phyloP scores from a whole-genome alignment of 2,888 invertebrate species.

The Exephanes ischioxanthus region DNA sequence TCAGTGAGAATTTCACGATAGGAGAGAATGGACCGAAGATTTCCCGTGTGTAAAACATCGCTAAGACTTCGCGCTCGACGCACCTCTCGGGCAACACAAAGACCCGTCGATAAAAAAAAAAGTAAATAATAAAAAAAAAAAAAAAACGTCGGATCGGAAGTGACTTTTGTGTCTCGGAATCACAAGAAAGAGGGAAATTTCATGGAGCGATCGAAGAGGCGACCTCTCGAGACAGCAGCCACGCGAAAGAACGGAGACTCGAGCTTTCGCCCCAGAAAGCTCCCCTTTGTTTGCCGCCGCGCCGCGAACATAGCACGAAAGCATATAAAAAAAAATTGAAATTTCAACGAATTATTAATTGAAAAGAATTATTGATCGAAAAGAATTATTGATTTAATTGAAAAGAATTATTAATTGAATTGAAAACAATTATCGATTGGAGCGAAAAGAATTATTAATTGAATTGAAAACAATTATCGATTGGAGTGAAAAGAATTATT shows the following conservation, averaged over 20 bases:
- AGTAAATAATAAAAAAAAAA: background rate
- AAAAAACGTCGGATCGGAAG: background rate
- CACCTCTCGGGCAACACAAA: background rate
- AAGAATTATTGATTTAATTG: no score
- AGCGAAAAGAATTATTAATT: no score
- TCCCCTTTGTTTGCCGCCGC: background rate
- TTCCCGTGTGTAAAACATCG: slow-evolving; percentile 3
- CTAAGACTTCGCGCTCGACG: background rate
- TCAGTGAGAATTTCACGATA: background rate
- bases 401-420: no score
- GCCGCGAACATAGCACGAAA: no score
- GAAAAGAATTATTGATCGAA: no score
- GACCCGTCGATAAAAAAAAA: background rate
- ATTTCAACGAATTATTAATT: no score
- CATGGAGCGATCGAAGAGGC: slow-evolving; percentile 7
- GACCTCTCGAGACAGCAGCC: slow-evolving; percentile 6
- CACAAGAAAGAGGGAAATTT: slow-evolving; percentile 2
- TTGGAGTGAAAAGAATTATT: no score
- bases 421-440: no score
- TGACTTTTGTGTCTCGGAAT: slow-evolving; percentile 13
- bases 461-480: no score
- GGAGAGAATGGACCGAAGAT: background rate
- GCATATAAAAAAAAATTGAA: no score
- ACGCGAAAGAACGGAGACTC: background rate
- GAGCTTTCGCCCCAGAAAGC: background rate